Evolutionary conservation across 2,797 vertebrate genomes (phyloP), one percentile per base, ranked within the genome.

Genomic region (Sylvilagus floridanus): DNA sequence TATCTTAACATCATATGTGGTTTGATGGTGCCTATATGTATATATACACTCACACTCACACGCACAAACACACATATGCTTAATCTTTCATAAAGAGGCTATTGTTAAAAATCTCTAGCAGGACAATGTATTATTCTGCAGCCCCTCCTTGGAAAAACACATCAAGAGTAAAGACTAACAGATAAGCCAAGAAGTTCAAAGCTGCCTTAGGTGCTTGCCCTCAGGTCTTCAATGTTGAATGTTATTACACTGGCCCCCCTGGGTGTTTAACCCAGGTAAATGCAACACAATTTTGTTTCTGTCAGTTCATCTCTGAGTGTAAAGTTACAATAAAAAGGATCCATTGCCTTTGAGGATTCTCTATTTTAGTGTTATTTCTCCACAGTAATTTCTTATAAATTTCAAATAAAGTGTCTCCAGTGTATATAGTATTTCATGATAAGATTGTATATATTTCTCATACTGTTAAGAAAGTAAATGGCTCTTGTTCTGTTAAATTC

Each of bases 1-100:
- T 97, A 96, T 98, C 97, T 98, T 98, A 42, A 42, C 42, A 96
- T 98, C 96, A 98, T 97, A 97, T 96, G 91, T 93, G 97, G 95
- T 96, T 98, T 95, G 93, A 84, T 96, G 85, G 92, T 97, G 87
- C 72, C 86, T 97, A 91, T 79, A 68, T 96, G 92, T 57, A 52
- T 4, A 6, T 32, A 47, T 35, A 63, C 16, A 32, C 47, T 35
- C 35, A 35, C 35, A 35, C 35, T 35, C 35, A 35, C 35, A n/a
- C 4, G 65, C n/a, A 30, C 50, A 63, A 37, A 8, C 47, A 11
- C n/a, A 19, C 35, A 35, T 35, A 35, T 35, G 35, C 35, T 90
- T 94, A 84, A 73, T 81, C n/a, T 68, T 90, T 88, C 12, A 83
- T 90, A 88, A 78, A 66, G 76, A 86, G 21, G 26, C 62, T 89